phyloP scores from a whole-genome alignment of 2,797 vertebrate genomes.

The Oryzias sinensis region DNA sequence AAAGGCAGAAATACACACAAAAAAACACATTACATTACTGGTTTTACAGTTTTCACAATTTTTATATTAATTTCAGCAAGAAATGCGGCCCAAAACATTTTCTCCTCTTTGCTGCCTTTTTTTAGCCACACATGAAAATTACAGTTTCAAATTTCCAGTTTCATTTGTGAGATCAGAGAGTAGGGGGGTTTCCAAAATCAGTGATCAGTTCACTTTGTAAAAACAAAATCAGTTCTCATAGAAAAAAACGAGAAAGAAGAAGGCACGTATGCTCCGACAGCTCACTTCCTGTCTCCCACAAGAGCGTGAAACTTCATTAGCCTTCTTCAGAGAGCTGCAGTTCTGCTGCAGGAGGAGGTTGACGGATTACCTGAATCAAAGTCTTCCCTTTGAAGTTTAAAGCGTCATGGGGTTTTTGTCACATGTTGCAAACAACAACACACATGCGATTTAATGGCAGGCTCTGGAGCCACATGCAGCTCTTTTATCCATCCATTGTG shows the following conservation, averaged over 20 bases:
- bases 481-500: too few relatives aligned
- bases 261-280: slow-evolving; percentile 17
- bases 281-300: slow-evolving; percentile 50
- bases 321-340: slow-evolving; percentile 32
- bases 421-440: not conserved
- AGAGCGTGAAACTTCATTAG: slow-evolving; percentile 62
- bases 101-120: too few relatives aligned
- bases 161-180: not conserved
- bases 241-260: slow-evolving; percentile 9
- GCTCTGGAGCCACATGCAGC: too few relatives aligned
- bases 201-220: slow-evolving; percentile 5
- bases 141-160: not conserved
- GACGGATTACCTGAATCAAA: slow-evolving; percentile 2
- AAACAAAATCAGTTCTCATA: slow-evolving; percentile 9
- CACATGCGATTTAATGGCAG: not conserved
- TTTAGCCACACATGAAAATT: not conserved
- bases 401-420: too few relatives aligned
- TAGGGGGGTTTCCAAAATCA: not conserved
- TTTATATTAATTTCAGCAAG: too few relatives aligned
- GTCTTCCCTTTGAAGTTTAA: slow-evolving; percentile 5
- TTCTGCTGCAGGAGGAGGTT: slow-evolving; percentile 28
- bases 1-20: not conserved
- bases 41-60: too few relatives aligned
- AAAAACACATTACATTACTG: too few relatives aligned
- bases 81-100: too few relatives aligned